Evolutionary conservation across 2,888 invertebrate species (phyloP), one percentile per base, ranked within the genome.

Genomic region (Gymnocheta viridis): DNA sequence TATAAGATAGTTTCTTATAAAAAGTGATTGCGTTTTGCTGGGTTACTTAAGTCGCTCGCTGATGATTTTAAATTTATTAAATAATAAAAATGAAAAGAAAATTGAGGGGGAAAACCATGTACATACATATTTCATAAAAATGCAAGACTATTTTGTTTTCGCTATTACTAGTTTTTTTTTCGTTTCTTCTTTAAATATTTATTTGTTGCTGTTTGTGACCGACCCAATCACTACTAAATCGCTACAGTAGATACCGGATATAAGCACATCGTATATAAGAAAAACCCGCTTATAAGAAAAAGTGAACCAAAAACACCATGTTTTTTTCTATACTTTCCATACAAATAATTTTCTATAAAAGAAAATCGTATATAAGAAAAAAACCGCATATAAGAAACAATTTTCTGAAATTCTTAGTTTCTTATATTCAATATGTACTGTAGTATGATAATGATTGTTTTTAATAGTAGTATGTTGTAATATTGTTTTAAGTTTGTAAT

Each of bases 221-320:
- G 80, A 72, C 80, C 83, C n/a, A n/a, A n/a, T n/a, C n/a, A n/a
- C n/a, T n/a, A 83, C 83, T 82, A 83, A 83, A 83, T 83, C 74
- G 54, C 58, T 83, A 74, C n/a, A n/a, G n/a, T n/a, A n/a, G n/a
- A n/a, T n/a, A n/a, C n/a, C n/a, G n/a, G n/a, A n/a, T n/a, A n/a
- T n/a, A n/a, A n/a, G n/a, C n/a, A n/a, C n/a, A n/a, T n/a, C n/a
- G n/a, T n/a, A n/a, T n/a, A n/a, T n/a, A n/a, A n/a, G n/a, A n/a
- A n/a, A n/a, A n/a, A n/a, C n/a, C n/a, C n/a, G n/a, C n/a, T n/a
- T n/a, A n/a, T n/a, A n/a, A n/a, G n/a, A n/a, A n/a, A n/a, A n/a
- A n/a, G n/a, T n/a, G n/a, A n/a, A n/a, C n/a, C n/a, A n/a, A n/a
- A n/a, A n/a, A n/a, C n/a, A n/a, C n/a, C n/a, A n/a, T n/a, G n/a